These are phyloP conservation scores for Coregonus suidteri DNA, from an alignment of 2,797 vertebrate genomes.

Conservation along the genomic window DNA sequence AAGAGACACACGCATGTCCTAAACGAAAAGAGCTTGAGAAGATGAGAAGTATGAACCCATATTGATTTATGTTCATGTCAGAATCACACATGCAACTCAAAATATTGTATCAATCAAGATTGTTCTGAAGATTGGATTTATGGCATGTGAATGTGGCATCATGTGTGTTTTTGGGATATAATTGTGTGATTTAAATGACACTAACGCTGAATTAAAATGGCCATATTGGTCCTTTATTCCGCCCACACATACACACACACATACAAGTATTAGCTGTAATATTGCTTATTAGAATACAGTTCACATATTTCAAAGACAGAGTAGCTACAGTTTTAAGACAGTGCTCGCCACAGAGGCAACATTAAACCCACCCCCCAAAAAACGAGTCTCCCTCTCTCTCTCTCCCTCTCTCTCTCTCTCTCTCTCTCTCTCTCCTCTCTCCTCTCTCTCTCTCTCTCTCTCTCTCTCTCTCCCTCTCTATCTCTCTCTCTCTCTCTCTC, in stretches of 20 bases:
- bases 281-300: not conserved
- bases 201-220: not conserved
- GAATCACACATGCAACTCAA: not conserved
- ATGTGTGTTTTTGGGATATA: not conserved
- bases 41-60: slow-evolving; percentile 7
- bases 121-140: slow-evolving; percentile 3
- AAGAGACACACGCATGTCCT: slow-evolving; percentile 29
- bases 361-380: too few relatives aligned
- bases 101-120: slow-evolving; percentile 1
- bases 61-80: not conserved
- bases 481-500: too few relatives aligned
- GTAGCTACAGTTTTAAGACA: slow-evolving; percentile 17
- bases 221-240: not conserved
- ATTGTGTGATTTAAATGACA: too few relatives aligned
- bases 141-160: not conserved
- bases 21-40: slow-evolving; percentile 35
- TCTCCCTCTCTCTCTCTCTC: too few relatives aligned
- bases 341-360: slow-evolving; percentile 13
- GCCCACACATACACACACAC: not conserved
- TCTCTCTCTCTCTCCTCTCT: too few relatives aligned
- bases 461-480: too few relatives aligned
- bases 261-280: not conserved
- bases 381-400: too few relatives aligned
- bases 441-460: too few relatives aligned
- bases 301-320: not conserved